Evolutionary conservation across 2,113 vertebrate genomes (phyloP), one percentile per base, ranked within the genome.

Genomic region (Ciconia stormi): DNA sequence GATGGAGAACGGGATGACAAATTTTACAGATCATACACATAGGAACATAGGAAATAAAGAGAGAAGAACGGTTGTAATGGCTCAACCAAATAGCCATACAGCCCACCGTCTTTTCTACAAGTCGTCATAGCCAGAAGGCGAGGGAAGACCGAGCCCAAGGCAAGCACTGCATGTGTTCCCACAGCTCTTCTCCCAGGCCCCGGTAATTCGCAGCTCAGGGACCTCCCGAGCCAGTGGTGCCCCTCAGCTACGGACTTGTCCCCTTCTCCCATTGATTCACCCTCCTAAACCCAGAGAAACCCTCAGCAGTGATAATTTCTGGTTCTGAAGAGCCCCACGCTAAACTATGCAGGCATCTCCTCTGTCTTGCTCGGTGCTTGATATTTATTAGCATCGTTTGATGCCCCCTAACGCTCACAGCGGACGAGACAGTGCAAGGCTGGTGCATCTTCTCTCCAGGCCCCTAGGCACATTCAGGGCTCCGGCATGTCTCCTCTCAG

Each of bases 381-480:
- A 36, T 11, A 15, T 47, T 44, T 66, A 15, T 44, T 20, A 23
- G 79, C 80, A 66, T 81, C 69, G 5, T 49, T 66, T 52, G 95
- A 91, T 96, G 95, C 89, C 92, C 93, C 92, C 95, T 95, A 93
- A 96, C 50, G 96, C 96, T 73, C 87, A 13, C 58, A 89, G 47
- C 1, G 2, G 61, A 87, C 0, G 32, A 72, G 93, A 40, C 67
- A 84, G 42, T 3, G 11, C 12, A 1, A 23, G 34, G 66, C 34
- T n/a, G 56, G 10, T 1, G 69, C 20, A 27, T 20, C 76, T 46
- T n/a, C 55, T 27, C 62, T 34, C n/a, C 47, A 11, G 22, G 30
- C 17, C 32, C 67, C 59, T 26, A 2, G 36, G 49, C 16, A n/a
- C 82, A 40, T 3, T 11, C 69, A 23, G 63, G 26, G 40, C 71